Evolutionary conservation across 2,797 vertebrate genomes (phyloP).

Genomic region (Hirundo rustica): DNA sequence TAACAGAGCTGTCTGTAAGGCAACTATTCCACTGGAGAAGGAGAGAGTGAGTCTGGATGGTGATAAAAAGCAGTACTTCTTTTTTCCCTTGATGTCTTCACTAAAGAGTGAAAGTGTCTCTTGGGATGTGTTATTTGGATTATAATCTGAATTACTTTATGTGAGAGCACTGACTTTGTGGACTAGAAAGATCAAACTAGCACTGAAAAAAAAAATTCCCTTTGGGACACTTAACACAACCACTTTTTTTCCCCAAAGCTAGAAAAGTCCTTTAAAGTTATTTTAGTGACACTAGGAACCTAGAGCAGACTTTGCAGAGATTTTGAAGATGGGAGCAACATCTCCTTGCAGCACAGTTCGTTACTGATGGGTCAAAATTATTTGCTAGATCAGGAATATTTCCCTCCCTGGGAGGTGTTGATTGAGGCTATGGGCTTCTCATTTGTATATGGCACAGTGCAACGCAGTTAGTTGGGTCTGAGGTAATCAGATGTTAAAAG

Average conservation of each 20-base stretch:
- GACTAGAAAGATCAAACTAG: background rate
- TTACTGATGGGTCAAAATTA: background rate
- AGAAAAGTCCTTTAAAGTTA: constrained; percentile 4
- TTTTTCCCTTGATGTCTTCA: background rate
- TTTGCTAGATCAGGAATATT: constrained; percentile 21
- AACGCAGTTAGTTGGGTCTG: background rate
- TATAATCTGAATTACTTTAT: constrained; percentile 36
- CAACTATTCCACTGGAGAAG: background rate
- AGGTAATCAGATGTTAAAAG: constrained; percentile 54
- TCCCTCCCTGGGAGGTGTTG: background rate
- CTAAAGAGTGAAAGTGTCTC: background rate
- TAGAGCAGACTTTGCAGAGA: background rate
- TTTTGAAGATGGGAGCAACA: background rate
- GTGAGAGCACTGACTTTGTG: background rate
- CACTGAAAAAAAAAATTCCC: background rate
- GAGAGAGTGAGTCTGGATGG: background rate
- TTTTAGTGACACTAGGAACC: background rate
- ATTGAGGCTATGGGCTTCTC: background rate
- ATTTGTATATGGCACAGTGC: constrained; percentile 1
- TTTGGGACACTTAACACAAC: background rate
- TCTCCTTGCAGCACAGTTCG: background rate
- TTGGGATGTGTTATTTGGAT: constrained; percentile 26
- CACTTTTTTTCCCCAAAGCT: background rate
- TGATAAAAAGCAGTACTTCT: background rate
- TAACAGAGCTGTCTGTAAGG: constrained; percentile 24